Base-by-base conservation (phyloP, 2,113 vertebrate species). In the Chaetorhynchus papuensis region DNA sequence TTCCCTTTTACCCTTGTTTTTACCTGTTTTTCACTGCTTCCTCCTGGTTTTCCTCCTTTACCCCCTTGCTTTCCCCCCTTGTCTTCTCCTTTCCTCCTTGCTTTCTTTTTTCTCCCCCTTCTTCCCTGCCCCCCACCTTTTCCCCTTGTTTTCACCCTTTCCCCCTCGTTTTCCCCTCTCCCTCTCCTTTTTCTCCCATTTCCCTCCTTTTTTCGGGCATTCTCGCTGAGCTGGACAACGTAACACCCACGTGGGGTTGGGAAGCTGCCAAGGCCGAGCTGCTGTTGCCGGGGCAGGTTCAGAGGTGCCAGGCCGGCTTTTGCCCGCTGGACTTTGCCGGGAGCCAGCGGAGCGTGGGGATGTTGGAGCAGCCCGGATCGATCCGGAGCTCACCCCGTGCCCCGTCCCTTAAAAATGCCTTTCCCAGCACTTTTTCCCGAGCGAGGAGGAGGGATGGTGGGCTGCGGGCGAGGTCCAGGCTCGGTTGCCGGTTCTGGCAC, bases 231-330 rank as follows among this genome's bases (percentile, higher is more conserved):
- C 2, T 3, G 39, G 15, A 7, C 19, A 3, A 0, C 1, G 20
- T 2, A 0, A 0, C 4, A 2, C 16, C 5, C 2, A 0, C 1
- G 7, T 2, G 22, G 8, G 23, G 15, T 7, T 50, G 72, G 57
- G 13, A 2, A 22, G 31, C 0, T 21, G 65, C 87, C 80, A 31
- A n/a, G 69, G 60, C 24, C 28, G 60, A 6, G 15, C 20, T 9
- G 15, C 20, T 9, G 56, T 22, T 11, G 4, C 27, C 2, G 31
- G 80, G 35, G n/a, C 37, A 4, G 42, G 18, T 3, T 5, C 92
- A 5, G 47, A 8, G 21, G 1, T 30, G 50, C 78, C 95, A 7
- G 70, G 15, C 7, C 19, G 69, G n/a, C 22, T 69, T 44, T 64
- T 72, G 86, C 59, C 86, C 76, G 50, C 41, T 63, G 95, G 77